These are phyloP conservation scores for Dermolepida albohirtum DNA, from an alignment of 2,888 invertebrate species.

Conservation along the genomic window DNA sequence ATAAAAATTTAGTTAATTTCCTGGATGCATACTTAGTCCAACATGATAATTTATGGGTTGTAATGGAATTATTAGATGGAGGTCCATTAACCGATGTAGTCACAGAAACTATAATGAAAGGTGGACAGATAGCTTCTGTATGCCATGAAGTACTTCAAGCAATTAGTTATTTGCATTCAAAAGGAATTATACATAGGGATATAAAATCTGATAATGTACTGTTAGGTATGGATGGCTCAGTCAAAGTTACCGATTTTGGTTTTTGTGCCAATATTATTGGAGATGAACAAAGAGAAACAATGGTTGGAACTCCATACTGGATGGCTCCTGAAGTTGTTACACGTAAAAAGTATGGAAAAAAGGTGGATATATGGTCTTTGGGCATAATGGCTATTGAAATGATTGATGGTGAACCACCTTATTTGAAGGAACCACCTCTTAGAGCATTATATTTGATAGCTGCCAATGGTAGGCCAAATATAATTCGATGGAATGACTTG, in stretches of 20 bases:
- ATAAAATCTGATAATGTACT: conserved; percentile 98
- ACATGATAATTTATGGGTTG: conserved; percentile 93
- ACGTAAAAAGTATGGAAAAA: conserved; percentile 91
- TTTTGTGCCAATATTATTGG: conserved; percentile 97
- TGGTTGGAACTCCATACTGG: conserved; percentile 99
- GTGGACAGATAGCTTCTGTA: conserved; percentile 96
- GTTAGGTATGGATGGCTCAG: conserved; percentile 90
- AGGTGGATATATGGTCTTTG: conserved; percentile 90
- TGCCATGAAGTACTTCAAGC: conserved; percentile 91
- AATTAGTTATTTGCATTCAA: conserved; percentile 87
- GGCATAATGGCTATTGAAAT: conserved; percentile 99
- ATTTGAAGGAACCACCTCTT: conserved; percentile 93
- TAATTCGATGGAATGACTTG: conserved; percentile 84
- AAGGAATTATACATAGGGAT: conserved; percentile 93
- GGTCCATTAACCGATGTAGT: conserved; percentile 98
- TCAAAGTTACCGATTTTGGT: conserved; percentile 96
- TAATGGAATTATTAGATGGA: conserved; percentile 95
- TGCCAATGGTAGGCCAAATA: conserved; percentile 92
- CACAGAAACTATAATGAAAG: conserved; percentile 96
- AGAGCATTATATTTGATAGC: conserved; percentile 95
- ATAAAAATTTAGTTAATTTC: conserved; percentile 96
- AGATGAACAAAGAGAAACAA: conserved; percentile 94
- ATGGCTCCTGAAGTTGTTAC: conserved; percentile 97
- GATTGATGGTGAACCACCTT: conserved; percentile 98
- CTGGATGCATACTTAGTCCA: conserved; percentile 89